Evolutionary conservation across 2,113 vertebrate genomes (phyloP).

Genomic region (Canis aureus): DNA sequence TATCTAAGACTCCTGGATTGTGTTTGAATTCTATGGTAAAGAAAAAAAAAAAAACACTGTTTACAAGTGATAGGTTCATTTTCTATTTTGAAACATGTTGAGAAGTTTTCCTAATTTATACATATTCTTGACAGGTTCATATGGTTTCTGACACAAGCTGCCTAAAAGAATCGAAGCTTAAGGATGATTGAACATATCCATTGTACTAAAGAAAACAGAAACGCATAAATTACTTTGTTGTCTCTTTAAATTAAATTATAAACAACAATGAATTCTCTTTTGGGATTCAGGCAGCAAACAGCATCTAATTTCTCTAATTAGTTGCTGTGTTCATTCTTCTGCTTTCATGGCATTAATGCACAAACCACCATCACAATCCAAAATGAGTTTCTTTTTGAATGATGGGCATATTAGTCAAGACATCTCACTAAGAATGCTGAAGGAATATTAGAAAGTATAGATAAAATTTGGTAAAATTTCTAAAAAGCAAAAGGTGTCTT

Average conservation of each 20-base stretch:
- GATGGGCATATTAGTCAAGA: not conserved
- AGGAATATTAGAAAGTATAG: not conserved
- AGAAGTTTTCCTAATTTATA: not conserved
- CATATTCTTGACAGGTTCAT: not conserved
- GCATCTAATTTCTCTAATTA: conserved; percentile 67
- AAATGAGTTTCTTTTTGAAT: conserved; percentile 6
- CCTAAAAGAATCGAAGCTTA: conserved; percentile 15
- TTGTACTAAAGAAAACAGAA: conserved; percentile 40
- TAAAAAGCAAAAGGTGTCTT: not conserved
- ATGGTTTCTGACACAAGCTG: not conserved
- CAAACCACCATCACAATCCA: not conserved
- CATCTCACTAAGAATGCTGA: not conserved
- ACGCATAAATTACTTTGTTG: conserved; percentile 23
- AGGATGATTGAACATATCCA: not conserved
- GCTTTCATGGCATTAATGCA: conserved; percentile 57
- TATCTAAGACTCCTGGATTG: not conserved
- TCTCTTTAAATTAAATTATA: conserved; percentile 66
- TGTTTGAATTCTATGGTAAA: not conserved
- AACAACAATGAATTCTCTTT: not conserved
- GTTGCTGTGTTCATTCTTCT: conserved; percentile 47
- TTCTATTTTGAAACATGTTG: conserved; percentile 56
- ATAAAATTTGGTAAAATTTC: not conserved
- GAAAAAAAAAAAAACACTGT: not conserved
- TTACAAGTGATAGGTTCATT: not conserved
- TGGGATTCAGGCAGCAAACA: not conserved